Conservation (phyloP, 2,888 invertebrate species). For the Andricus quercusramuli region DNA sequence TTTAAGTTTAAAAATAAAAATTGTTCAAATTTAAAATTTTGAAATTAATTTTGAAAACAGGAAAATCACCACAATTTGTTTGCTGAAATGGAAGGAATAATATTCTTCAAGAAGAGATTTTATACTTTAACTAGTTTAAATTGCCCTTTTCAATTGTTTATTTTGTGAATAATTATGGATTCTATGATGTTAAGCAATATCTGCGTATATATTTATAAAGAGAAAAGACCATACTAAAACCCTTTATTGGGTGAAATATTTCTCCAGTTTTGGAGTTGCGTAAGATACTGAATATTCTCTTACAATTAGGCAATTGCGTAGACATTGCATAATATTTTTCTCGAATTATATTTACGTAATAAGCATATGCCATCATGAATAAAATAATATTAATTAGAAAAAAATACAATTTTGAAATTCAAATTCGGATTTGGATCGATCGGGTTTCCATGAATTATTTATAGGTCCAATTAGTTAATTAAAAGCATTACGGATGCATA, state of each 20-base stretch:
- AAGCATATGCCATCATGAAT: not conserved
- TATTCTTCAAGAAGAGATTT: not conserved
- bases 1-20: too few species aligned
- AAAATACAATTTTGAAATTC: not conserved
- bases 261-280: not conserved
- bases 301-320: not conserved
- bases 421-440: not conserved
- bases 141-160: not conserved
- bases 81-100: too few species aligned
- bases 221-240: not conserved
- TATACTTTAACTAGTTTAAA: not conserved
- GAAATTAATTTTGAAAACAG: too few species aligned
- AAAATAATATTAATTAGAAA: too few species aligned
- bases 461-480: conserved; percentile 3
- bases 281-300: not conserved
- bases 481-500: not conserved
- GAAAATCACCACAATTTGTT: too few species aligned
- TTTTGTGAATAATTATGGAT: not conserved
- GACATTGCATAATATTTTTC: not conserved
- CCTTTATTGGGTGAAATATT: not conserved
- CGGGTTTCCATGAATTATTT: not conserved
- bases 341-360: not conserved
- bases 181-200: not conserved
- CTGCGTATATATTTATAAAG: not conserved
- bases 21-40: too few species aligned